Conservation (phyloP, 2,797 vertebrate species). For the Lithobates pipiens region DNA sequence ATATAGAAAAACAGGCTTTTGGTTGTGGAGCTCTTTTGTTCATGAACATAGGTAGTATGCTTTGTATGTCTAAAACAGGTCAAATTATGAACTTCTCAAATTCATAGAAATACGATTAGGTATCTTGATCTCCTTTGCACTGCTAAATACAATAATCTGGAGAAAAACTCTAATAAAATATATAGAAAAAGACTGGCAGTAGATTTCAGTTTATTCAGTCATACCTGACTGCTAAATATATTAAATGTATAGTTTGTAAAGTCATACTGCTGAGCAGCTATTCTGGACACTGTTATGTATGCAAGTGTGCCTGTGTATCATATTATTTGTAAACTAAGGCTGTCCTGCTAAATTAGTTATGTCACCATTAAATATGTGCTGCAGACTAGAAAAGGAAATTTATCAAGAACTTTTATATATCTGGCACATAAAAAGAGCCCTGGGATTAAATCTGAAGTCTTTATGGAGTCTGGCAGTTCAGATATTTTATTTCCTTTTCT, state of each 20-base stretch:
- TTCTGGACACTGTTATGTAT: background rate
- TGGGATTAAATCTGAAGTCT: constrained; percentile 28
- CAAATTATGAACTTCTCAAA: constrained; percentile 1
- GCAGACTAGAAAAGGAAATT: constrained; percentile 44
- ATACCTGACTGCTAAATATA: constrained; percentile 32
- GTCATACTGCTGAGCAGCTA: background rate
- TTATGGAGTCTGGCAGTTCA: constrained; percentile 31
- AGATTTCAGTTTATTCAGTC: background rate
- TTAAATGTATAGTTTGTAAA: constrained; percentile 38
- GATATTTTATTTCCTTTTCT: constrained; percentile 43
- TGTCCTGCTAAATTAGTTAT: constrained; percentile 55
- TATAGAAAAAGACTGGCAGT: no score
- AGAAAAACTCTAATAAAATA: background rate
- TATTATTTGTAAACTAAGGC: constrained; percentile 31
- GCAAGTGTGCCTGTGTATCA: constrained; percentile 1
- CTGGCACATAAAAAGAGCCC: constrained; percentile 27
- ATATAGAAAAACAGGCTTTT: background rate
- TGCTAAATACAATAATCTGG: background rate
- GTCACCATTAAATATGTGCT: constrained; percentile 33
- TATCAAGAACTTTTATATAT: constrained; percentile 44
- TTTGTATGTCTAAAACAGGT: background rate
- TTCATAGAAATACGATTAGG: background rate
- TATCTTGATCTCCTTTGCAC: background rate
- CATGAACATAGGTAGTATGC: background rate
- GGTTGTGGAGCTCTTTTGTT: background rate